These are phyloP conservation scores for Crotalus tigris DNA, from an alignment of 2,113 vertebrate species.

Conservation along the genomic window DNA sequence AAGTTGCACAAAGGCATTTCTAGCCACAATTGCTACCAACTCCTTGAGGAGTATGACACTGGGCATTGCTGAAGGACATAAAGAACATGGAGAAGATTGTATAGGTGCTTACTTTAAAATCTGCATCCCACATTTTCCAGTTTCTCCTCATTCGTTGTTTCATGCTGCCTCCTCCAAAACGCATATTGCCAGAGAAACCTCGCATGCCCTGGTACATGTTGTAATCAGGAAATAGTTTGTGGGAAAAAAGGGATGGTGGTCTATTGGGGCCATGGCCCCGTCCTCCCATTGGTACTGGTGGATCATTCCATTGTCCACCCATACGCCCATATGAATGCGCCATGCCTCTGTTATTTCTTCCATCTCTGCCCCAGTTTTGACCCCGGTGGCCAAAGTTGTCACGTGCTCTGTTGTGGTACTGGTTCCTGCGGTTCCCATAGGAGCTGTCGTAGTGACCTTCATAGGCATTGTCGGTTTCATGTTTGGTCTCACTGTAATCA, in stretches of 20 bases:
- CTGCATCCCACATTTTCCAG: constrained; percentile 71
- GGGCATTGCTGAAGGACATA: background rate
- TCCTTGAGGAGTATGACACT: background rate
- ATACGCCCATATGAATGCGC: constrained; percentile 69
- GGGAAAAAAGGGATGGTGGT: constrained; percentile 90
- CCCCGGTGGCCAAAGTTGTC: constrained; percentile 77
- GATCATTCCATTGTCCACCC: constrained; percentile 78
- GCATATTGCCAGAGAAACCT: constrained; percentile 78
- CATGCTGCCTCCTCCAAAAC: constrained; percentile 82
- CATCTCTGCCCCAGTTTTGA: constrained; percentile 75
- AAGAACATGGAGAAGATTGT: background rate
- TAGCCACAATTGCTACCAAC: background rate
- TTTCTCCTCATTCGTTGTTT: constrained; percentile 85
- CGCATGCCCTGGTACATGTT: constrained; percentile 80
- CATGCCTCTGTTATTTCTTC: constrained; percentile 56
- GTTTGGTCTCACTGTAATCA: constrained; percentile 80
- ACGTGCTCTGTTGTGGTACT: constrained; percentile 72
- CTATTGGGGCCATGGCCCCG: constrained; percentile 75
- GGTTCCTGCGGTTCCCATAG: constrained; percentile 79
- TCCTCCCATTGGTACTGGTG: constrained; percentile 64
- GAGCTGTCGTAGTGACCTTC: constrained; percentile 80
- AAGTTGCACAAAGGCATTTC: background rate
- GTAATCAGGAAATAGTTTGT: constrained; percentile 80
- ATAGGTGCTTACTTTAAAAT: constrained; percentile 75
- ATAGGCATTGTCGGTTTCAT: constrained; percentile 76